Evolutionary conservation across 2,888 invertebrate genomes (phyloP).

Genomic region (Ctena decussata): DNA sequence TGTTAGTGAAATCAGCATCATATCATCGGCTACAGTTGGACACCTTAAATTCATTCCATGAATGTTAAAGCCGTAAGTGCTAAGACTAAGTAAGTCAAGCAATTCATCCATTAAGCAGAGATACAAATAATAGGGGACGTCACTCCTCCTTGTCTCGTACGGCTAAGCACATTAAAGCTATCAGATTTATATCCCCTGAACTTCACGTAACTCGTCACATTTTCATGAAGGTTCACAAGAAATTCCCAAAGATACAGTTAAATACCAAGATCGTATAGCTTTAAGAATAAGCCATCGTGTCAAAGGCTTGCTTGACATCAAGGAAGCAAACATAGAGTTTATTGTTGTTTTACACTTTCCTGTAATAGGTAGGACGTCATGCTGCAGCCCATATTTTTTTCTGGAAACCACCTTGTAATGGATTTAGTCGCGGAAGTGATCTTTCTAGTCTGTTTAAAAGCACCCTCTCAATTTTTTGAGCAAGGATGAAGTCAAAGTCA

Average conservation of each 20-base stretch:
- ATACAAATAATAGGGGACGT: neutral
- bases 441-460: neutral
- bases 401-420: slow-evolving; percentile 14
- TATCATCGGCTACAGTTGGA: slow-evolving; percentile 20
- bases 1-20: neutral
- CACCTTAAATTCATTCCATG: neutral
- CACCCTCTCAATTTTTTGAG: slow-evolving; percentile 1
- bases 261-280: neutral
- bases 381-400: neutral
- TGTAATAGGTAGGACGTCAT: neutral
- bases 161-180: neutral
- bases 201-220: neutral
- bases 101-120: neutral
- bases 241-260: neutral
- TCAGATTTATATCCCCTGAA: neutral
- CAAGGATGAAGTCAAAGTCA: neutral
- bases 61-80: neutral
- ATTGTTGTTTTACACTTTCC: slow-evolving; percentile 11
- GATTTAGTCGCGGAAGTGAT: neutral
- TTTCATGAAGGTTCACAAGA: neutral
- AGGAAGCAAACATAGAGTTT: neutral
- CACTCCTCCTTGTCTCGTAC: neutral
- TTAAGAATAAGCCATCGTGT: neutral
- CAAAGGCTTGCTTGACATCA: neutral
- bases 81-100: neutral